Evolutionary conservation across 2,113 vertebrate genomes (phyloP), one percentile per base, ranked within the genome.

Genomic region (Callipepla californica): DNA sequence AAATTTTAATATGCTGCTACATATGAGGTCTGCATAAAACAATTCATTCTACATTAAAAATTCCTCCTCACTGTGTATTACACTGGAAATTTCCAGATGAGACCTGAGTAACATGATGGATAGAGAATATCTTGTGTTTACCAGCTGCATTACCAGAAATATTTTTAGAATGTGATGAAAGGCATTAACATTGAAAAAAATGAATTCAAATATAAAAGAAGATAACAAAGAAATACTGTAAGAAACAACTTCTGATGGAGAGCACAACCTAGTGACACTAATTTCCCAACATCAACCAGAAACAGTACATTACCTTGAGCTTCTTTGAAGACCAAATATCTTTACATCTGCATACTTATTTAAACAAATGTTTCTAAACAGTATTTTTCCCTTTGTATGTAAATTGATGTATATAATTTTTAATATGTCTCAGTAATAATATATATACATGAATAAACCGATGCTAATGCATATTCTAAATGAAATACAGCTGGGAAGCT

Each of bases 381-480:
- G 2, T 2, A 76, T 62, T 55, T 1, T 0, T 62, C n/a, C 18
- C 21, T 69, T 67, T 21, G 1, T 22, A 76, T 50, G 8, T 55
- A 20, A 23, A 18, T 9, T 42, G 6, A 25, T 2, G 67, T n/a
- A 11, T 50, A 32, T 7, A 8, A 20, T 68, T 38, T 69, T 51
- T 2, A 32, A 23, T 16, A 23, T 16, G 1, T 44, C 50, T 81
- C 65, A 14, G 10, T 75, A 42, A 59, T 6, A 21, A 74, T 57
- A 55, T 47, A 65, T 67, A 2, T 32, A 34, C 1, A 8, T 67
- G 1, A 73, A 34, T 32, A 72, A 79, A 19, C 28, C 50, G 6
- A 70, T 72, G 5, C 9, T 3, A 65, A 15, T 76, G 63, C 21
- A 34, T 59, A 5, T 58, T 70, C 20, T 67, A 58, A 81, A 84